Evolutionary conservation across 2,797 vertebrate genomes (phyloP).

Genomic region (Scomberomorus guttatus): DNA sequence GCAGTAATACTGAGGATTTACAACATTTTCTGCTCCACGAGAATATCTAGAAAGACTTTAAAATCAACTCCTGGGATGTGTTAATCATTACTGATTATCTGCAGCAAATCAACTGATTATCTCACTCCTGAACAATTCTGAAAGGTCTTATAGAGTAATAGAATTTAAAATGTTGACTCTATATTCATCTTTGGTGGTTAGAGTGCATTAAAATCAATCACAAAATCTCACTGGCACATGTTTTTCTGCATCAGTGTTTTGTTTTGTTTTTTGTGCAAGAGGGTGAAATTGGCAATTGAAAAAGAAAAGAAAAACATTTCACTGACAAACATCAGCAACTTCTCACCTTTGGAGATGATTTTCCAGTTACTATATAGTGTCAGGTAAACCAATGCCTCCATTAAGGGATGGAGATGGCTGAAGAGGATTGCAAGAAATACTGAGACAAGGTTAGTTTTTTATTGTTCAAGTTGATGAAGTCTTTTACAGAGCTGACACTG

Average conservation of each 20-base stretch:
- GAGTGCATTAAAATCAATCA: conserved; percentile 42
- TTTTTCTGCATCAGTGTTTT: background rate
- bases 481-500: conserved; percentile 63
- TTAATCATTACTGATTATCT: conserved; percentile 21
- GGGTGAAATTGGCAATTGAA: conserved; percentile 25
- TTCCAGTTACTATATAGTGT: conserved; percentile 40
- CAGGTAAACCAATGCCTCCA: conserved; percentile 47
- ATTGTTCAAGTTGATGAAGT: conserved; percentile 64
- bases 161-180: conserved; percentile 33
- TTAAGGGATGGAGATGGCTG: conserved; percentile 39
- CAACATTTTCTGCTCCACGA: conserved; percentile 13
- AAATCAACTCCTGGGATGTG: background rate
- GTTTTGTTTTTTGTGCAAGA: conserved; percentile 4
- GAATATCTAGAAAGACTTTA: conserved; percentile 8
- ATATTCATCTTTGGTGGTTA: conserved; percentile 72
- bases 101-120: conserved; percentile 52
- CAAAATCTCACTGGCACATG: background rate
- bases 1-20: conserved; percentile 39
- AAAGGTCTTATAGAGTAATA: conserved; percentile 1
- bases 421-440: conserved; percentile 66
- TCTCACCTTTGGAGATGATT: background rate
- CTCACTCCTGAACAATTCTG: conserved; percentile 20
- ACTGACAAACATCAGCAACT: background rate
- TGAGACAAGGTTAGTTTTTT: conserved; percentile 68
- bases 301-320: background rate